A percentile compares a stretch with the other conserved stretches of the same genome.
phyloP scores from a whole-genome alignment of 2,888 invertebrate genomes.

The Blastobasis lacticolella region DNA sequence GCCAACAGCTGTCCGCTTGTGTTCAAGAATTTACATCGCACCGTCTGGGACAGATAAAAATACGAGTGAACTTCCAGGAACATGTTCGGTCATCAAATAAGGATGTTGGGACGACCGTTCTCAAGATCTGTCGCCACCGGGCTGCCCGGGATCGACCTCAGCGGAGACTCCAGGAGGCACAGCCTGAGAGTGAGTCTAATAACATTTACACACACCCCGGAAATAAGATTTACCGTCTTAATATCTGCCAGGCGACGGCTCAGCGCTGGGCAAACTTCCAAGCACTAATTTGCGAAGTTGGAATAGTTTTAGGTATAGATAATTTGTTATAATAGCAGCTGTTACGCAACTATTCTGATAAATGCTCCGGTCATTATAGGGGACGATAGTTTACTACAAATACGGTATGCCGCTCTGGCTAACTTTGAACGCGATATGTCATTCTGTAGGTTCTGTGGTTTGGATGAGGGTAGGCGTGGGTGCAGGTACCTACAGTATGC shows the following conservation, averaged over 20 bases:
- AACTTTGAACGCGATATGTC: too few species aligned
- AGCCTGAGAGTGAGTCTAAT: conserved; percentile 71
- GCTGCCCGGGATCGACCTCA: conserved; percentile 66
- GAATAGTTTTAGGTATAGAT: conserved; percentile 1
- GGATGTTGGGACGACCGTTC: conserved; percentile 78
- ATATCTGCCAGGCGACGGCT: not conserved
- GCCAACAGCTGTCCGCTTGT: conserved; percentile 53
- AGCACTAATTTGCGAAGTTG: conserved; percentile 6
- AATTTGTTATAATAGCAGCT: not conserved
- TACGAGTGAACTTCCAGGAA: conserved; percentile 67
- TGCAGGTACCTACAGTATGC: too few species aligned
- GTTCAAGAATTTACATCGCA: conserved; percentile 19
- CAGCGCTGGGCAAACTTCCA: conserved; percentile 7
- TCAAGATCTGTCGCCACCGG: conserved; percentile 78
- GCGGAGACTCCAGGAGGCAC: conserved; percentile 69
- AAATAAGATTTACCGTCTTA: conserved; percentile 1
- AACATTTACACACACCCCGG: not conserved
- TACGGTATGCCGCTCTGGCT: too few species aligned
- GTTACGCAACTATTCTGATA: conserved; percentile 3
- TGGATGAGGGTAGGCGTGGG: too few species aligned
- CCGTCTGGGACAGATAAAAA: conserved; percentile 40
- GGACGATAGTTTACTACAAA: too few species aligned
- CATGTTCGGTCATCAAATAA: conserved; percentile 77
- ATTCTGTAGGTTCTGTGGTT: too few species aligned
- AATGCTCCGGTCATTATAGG: not conserved